Evolutionary conservation across 2,113 vertebrate genomes (phyloP).

Genomic region (Dolichallabes microphthalmus): DNA sequence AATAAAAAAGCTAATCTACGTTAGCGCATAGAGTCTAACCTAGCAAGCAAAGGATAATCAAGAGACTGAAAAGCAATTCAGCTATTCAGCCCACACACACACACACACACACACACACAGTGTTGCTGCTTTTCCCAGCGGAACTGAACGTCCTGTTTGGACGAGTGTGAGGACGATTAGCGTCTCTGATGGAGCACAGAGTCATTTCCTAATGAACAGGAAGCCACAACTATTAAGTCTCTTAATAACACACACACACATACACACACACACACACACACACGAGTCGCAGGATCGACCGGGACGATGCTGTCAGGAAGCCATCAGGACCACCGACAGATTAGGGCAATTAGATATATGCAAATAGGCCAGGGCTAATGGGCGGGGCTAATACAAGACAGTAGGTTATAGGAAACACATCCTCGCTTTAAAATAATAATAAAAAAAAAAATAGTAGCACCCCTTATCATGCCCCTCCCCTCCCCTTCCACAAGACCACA

Average conservation of each 20-base stretch:
- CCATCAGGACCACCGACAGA: background rate
- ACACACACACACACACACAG: background rate
- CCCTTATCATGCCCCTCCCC: no score
- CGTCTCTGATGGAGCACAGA: background rate
- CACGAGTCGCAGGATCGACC: background rate
- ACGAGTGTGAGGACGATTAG: constrained; percentile 1
- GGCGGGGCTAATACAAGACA: background rate
- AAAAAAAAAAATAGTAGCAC: no score
- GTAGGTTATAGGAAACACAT: background rate
- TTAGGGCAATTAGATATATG: background rate
- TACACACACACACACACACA: background rate
- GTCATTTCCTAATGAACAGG: constrained; percentile 3
- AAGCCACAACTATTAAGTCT: background rate
- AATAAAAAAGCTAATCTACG: no score
- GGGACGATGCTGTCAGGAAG: background rate
- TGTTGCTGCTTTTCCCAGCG: background rate
- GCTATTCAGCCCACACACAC: background rate
- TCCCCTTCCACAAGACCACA: no score
- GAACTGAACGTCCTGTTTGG: background rate
- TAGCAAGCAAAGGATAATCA: no score
- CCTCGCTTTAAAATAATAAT: no score
- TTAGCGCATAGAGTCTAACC: no score
- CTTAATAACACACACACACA: constrained; percentile 6
- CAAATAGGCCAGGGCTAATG: background rate
- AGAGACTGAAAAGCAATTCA: no score